These are phyloP conservation scores for Drosophila kanapiae DNA, from an alignment of 1,140 invertebrate species.

Conservation along the genomic window DNA sequence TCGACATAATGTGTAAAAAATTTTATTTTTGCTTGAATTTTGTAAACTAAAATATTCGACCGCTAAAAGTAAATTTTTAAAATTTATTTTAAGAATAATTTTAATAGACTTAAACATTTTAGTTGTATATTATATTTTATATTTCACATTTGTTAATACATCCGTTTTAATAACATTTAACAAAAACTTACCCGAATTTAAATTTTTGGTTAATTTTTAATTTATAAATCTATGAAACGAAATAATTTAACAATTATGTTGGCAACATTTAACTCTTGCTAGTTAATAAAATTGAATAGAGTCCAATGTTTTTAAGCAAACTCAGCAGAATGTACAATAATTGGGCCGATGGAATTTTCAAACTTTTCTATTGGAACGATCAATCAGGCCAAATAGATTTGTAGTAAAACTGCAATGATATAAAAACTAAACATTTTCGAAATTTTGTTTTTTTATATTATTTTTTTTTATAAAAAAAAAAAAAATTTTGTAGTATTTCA, in stretches of 20 bases:
- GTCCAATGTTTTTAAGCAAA: too few species aligned
- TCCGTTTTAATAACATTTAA: too few species aligned
- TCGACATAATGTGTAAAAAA: slow-evolving; percentile 9
- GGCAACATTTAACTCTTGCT: too few species aligned
- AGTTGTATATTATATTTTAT: neutral
- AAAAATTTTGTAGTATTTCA: neutral
- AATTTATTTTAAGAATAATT: neutral
- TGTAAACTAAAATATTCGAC: neutral
- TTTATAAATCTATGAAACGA: neutral
- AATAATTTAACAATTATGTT: too few species aligned
- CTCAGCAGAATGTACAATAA: neutral
- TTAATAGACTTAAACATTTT: too few species aligned
- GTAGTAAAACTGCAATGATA: neutral
- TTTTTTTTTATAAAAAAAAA: neutral
- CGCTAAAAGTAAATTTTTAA: neutral
- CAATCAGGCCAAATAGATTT: neutral
- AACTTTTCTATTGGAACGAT: neutral
- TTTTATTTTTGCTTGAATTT: neutral
- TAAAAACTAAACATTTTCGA: neutral
- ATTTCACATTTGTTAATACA: neutral
- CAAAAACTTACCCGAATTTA: too few species aligned
- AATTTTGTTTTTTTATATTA: neutral
- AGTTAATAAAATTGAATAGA: too few species aligned
- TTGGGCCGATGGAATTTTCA: neutral
- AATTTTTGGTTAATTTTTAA: neutral